phyloP scores from a whole-genome alignment of 2,113 vertebrate species.

The Channa argus region DNA sequence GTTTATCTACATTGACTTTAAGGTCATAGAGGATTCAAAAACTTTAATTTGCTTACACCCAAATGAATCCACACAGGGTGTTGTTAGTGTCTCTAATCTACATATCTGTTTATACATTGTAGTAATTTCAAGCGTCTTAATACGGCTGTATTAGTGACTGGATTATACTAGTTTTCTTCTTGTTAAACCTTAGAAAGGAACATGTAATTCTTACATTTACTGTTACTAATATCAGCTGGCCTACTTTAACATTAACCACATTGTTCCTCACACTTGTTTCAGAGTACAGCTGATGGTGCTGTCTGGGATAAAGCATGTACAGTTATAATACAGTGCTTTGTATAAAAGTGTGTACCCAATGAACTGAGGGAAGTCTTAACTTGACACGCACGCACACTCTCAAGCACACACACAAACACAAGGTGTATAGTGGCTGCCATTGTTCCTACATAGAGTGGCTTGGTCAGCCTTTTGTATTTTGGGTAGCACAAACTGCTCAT shows the following conservation, averaged over 20 bases:
- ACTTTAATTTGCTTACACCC: background rate
- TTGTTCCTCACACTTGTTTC: background rate
- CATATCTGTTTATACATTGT: background rate
- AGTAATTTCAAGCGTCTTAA: too few relatives aligned
- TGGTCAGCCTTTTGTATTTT: background rate
- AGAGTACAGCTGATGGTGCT: background rate
- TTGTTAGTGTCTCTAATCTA: background rate
- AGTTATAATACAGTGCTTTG: slow-evolving; percentile 2
- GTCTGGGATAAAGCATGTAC: background rate
- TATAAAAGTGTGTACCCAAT: slow-evolving; percentile 12
- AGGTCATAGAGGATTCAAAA: slow-evolving; percentile 1
- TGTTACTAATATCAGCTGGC: background rate
- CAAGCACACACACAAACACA: background rate
- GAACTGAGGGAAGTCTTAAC: background rate
- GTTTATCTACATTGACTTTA: slow-evolving; percentile 12
- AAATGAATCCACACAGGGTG: background rate
- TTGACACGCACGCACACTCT: too few relatives aligned
- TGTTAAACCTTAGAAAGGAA: background rate
- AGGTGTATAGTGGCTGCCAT: background rate
- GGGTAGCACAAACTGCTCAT: too few relatives aligned
- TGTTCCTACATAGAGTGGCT: slow-evolving; percentile 3
- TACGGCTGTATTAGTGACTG: background rate
- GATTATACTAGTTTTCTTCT: background rate
- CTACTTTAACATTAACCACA: background rate
- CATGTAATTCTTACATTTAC: background rate